Conservation (phyloP, 2,888 invertebrate genomes). For the Noctua janthina region DNA sequence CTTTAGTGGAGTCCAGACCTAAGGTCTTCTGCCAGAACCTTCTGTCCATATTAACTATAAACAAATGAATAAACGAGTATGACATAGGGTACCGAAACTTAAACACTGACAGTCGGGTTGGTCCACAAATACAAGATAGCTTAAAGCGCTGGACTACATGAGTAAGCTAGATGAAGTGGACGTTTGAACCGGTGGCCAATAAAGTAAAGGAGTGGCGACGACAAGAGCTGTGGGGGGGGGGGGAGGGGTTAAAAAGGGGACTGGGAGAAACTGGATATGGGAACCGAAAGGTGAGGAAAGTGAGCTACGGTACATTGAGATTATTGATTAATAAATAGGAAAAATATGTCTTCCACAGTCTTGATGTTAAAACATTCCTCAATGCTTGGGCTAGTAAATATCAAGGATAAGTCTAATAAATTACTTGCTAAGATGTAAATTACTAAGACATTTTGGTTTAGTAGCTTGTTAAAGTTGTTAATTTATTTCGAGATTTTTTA, state of each 20-base stretch:
- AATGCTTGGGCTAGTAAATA: neutral
- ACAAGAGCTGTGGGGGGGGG: neutral
- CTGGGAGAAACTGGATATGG: neutral
- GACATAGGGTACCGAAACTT: neutral
- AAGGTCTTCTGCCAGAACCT: neutral
- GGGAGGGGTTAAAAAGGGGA: neutral
- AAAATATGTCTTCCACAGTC: neutral
- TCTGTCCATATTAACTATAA: neutral
- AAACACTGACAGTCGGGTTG: neutral
- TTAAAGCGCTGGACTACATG: neutral
- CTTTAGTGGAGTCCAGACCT: neutral
- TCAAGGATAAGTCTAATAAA: neutral
- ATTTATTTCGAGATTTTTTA: conserved; percentile 57
- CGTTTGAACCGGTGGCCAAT: neutral
- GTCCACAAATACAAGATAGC: neutral
- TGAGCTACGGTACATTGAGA: neutral
- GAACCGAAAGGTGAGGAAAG: neutral
- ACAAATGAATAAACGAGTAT: neutral
- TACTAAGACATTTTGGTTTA: conserved; percentile 35
- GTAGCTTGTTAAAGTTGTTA: conserved; percentile 30
- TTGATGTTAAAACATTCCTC: neutral
- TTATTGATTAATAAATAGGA: no score
- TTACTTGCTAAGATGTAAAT: conserved; percentile 21
- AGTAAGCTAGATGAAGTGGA: neutral
- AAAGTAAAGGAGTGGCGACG: neutral